Evolutionary conservation across 1,140 invertebrate species (phyloP).

Genomic region (Plodia interpunctella): DNA sequence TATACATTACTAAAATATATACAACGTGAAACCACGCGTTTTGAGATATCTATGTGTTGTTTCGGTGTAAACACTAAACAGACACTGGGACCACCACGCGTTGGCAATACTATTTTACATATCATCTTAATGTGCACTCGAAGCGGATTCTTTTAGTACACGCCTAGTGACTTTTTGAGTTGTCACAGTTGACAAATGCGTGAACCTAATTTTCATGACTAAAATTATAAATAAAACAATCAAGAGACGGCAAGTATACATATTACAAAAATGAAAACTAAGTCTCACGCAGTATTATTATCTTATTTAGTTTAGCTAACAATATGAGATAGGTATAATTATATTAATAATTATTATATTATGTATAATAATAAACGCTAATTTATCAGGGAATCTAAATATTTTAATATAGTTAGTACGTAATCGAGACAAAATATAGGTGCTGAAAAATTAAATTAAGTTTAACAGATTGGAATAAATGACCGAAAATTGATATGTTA

Average conservation of each 20-base stretch:
- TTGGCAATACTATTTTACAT: neutral
- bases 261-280: constrained; percentile 26
- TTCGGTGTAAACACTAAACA: neutral
- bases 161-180: constrained; percentile 36
- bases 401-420: constrained; percentile 36
- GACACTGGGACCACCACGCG: constrained; percentile 8
- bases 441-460: constrained; percentile 5
- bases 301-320: constrained; percentile 56
- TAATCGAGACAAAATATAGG: constrained; percentile 40
- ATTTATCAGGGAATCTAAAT: constrained; percentile 57
- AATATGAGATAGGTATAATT: constrained; percentile 64
- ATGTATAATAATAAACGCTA: constrained; percentile 46
- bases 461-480: neutral
- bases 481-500: constrained; percentile 5
- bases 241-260: neutral
- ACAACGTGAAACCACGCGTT: neutral
- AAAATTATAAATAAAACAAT: neutral
- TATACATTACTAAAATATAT: neutral
- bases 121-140: constrained; percentile 32
- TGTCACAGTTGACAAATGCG: constrained; percentile 22
- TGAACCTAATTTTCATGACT: constrained; percentile 23
- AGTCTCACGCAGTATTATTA: constrained; percentile 42
- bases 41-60: constrained; percentile 9
- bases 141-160: constrained; percentile 34
- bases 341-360: constrained; percentile 23